These are phyloP conservation scores for Alces alces DNA, from an alignment of 2,113 vertebrate genomes.

Conservation along the genomic window DNA sequence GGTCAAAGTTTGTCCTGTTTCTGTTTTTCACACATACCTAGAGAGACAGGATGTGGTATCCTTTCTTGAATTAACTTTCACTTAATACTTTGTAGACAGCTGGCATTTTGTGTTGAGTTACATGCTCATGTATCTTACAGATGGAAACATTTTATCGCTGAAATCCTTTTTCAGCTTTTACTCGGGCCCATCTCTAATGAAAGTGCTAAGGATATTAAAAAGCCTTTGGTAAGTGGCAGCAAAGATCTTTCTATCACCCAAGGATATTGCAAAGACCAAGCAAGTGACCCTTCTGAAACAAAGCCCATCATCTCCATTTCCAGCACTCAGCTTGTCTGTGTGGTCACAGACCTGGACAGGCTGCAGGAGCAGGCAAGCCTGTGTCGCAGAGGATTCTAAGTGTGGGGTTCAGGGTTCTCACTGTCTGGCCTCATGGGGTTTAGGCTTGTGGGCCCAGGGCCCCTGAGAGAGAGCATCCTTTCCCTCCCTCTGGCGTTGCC, in stretches of 20 bases:
- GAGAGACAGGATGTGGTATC: rapidly evolving
- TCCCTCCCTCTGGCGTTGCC: too few species aligned
- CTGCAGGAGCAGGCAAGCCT: slow-evolving; percentile 88
- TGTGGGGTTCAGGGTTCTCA: background rate
- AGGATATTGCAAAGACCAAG: slow-evolving; percentile 84
- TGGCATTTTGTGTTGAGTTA: background rate
- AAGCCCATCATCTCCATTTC: slow-evolving; percentile 79
- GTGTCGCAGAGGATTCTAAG: too few species aligned
- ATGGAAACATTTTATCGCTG: background rate
- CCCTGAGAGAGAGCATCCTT: too few species aligned
- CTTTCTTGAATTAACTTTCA: background rate
- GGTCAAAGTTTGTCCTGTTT: background rate
- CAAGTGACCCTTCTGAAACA: slow-evolving; percentile 75
- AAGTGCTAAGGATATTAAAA: slow-evolving; percentile 83
- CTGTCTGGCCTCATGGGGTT: too few species aligned
- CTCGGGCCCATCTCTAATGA: slow-evolving; percentile 82
- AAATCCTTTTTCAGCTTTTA: slow-evolving; percentile 80
- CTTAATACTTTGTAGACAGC: background rate
- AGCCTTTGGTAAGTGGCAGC: slow-evolving; percentile 72
- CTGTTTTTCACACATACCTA: background rate
- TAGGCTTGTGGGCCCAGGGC: too few species aligned
- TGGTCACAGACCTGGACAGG: slow-evolving; percentile 90
- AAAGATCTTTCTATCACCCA: slow-evolving; percentile 85
- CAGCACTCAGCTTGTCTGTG: slow-evolving; percentile 85
- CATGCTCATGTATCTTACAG: background rate